phyloP scores from a whole-genome alignment of 2,113 vertebrate species.

The Oreochromis aureus region DNA sequence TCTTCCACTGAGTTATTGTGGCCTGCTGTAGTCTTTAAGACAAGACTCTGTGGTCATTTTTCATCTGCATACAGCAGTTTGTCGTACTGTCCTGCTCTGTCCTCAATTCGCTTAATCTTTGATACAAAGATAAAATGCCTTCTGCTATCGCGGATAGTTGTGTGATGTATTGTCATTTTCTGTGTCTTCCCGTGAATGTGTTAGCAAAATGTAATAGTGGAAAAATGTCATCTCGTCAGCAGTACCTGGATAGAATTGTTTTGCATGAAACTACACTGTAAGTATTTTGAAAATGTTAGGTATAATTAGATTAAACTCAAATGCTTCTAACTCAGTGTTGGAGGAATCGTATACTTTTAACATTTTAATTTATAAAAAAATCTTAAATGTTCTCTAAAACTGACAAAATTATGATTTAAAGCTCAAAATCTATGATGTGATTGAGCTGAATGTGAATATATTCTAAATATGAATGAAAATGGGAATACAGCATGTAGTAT shows the following conservation, averaged over 20 bases:
- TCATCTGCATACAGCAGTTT: slow-evolving; percentile 10
- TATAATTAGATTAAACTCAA: neutral
- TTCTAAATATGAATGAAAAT: neutral
- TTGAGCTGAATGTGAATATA: neutral
- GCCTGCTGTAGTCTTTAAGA: slow-evolving; percentile 47
- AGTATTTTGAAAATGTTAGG: neutral
- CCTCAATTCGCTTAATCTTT: slow-evolving; percentile 14
- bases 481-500: neutral
- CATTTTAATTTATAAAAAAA: neutral
- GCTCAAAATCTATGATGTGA: neutral
- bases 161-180: neutral
- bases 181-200: neutral
- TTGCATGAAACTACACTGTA: neutral
- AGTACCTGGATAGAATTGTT: neutral
- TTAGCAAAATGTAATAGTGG: neutral
- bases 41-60: slow-evolving; percentile 27
- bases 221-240: neutral
- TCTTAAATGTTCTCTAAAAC: neutral
- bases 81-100: neutral
- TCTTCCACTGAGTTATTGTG: slow-evolving; percentile 56
- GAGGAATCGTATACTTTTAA: neutral
- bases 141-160: neutral
- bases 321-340: neutral
- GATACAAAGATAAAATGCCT: slow-evolving; percentile 12
- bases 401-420: neutral